Conservation (phyloP, 2,797 vertebrate genomes). For the Epinephelus awoara region DNA sequence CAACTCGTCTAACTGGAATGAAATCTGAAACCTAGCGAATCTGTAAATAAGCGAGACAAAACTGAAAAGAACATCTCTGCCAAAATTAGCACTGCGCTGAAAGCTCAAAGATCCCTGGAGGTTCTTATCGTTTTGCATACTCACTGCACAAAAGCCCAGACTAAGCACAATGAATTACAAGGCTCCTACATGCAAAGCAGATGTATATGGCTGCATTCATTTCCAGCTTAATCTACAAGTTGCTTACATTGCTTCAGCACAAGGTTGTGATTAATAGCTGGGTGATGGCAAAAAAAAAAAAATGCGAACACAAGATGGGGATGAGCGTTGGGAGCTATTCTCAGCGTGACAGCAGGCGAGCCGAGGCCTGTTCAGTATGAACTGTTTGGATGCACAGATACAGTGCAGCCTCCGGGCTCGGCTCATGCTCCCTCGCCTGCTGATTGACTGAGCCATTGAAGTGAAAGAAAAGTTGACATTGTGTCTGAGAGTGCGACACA, state of each 20-base stretch:
- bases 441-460: constrained; percentile 57
- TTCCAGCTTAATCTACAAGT: constrained; percentile 51
- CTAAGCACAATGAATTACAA: constrained; percentile 54
- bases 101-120: constrained; percentile 40
- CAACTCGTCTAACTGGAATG: constrained; percentile 1
- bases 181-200: constrained; percentile 46
- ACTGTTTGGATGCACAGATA: constrained; percentile 24
- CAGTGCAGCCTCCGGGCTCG: constrained; percentile 19
- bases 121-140: constrained; percentile 39
- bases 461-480: constrained; percentile 59
- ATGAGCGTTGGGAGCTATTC: not conserved
- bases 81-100: constrained; percentile 27
- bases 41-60: not conserved
- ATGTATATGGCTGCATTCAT: constrained; percentile 32
- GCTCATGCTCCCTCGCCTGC: constrained; percentile 34
- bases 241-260: constrained; percentile 40
- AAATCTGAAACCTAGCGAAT: constrained; percentile 1
- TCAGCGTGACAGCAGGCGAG: constrained; percentile 33
- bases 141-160: constrained; percentile 51
- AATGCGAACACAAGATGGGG: not conserved
- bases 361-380: not conserved
- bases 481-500: constrained; percentile 48
- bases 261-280: constrained; percentile 44
- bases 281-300: not conserved
- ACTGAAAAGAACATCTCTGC: constrained; percentile 20